Evolutionary conservation across 2,888 invertebrate species (phyloP).

Genomic region (Lysandra bellargus): DNA sequence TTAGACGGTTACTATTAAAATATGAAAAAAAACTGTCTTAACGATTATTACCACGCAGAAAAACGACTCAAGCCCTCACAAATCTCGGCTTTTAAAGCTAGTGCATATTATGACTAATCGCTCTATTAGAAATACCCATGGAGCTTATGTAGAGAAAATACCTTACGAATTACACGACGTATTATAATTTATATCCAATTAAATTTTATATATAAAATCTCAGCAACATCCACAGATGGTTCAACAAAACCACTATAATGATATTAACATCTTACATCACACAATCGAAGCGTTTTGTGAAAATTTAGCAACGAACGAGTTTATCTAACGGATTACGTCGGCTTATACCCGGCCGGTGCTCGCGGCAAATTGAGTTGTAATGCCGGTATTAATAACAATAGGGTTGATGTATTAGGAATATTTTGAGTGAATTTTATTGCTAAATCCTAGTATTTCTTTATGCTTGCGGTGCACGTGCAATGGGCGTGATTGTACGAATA

Average conservation of each 20-base stretch:
- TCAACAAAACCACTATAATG: constrained; percentile 42
- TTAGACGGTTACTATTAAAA: too few species aligned
- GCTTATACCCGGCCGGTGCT: constrained; percentile 55
- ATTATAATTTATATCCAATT: constrained; percentile 13
- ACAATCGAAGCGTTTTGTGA: constrained; percentile 55
- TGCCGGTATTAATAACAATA: constrained; percentile 73
- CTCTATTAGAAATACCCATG: too few species aligned
- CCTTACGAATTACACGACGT: too few species aligned
- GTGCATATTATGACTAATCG: too few species aligned
- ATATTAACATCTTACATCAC: constrained; percentile 45
- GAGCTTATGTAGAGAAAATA: too few species aligned
- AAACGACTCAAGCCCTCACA: too few species aligned
- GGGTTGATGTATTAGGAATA: constrained; percentile 34
- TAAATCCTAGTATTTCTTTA: not conserved
- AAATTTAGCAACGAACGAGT: constrained; percentile 73
- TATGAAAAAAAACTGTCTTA: too few species aligned
- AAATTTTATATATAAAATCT: not conserved
- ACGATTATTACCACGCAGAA: too few species aligned
- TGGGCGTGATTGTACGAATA: too few species aligned
- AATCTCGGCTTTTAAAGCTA: too few species aligned
- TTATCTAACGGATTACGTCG: constrained; percentile 71
- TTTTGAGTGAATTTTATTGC: not conserved
- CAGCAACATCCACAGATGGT: not conserved
- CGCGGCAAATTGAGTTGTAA: constrained; percentile 78
- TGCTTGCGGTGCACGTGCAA: not conserved